Evolutionary conservation across 2,113 vertebrate genomes (phyloP).

Genomic region (Archilochus colubris): DNA sequence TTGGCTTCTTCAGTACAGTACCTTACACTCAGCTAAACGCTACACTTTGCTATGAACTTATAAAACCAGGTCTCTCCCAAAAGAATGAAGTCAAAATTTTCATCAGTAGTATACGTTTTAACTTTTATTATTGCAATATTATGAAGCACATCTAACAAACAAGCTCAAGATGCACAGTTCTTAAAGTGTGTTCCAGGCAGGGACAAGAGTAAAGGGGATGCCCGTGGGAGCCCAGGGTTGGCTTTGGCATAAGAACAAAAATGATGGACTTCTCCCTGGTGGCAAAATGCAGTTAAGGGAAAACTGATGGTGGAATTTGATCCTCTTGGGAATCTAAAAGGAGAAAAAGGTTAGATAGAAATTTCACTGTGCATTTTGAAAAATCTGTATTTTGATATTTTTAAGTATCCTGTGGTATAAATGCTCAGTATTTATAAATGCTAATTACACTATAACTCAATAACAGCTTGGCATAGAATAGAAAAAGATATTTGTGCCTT

Average conservation of each 20-base stretch:
- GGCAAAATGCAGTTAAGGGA: not conserved
- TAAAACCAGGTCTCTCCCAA: not conserved
- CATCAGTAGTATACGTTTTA: not conserved
- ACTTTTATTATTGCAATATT: not conserved
- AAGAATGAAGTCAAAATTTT: not conserved
- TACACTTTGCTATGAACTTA: not conserved
- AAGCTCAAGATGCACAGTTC: not conserved
- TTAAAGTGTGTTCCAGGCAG: accelerated
- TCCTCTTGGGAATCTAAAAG: not conserved
- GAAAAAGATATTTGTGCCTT: not conserved
- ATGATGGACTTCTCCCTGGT: not conserved
- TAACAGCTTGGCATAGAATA: not conserved
- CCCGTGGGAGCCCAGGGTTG: accelerated
- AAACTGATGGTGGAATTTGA: not conserved
- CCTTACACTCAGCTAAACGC: not conserved
- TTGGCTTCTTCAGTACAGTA: not conserved
- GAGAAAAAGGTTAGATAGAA: not conserved
- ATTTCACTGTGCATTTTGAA: not conserved
- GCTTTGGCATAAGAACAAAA: not conserved
- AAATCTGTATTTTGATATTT: not conserved
- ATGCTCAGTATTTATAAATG: not conserved
- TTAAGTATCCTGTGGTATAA: not conserved
- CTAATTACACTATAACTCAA: not conserved
- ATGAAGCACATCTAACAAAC: not conserved
- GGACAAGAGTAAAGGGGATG: not conserved